phyloP scores from a whole-genome alignment of 2,888 invertebrate species.

The Eurytoma californica region DNA sequence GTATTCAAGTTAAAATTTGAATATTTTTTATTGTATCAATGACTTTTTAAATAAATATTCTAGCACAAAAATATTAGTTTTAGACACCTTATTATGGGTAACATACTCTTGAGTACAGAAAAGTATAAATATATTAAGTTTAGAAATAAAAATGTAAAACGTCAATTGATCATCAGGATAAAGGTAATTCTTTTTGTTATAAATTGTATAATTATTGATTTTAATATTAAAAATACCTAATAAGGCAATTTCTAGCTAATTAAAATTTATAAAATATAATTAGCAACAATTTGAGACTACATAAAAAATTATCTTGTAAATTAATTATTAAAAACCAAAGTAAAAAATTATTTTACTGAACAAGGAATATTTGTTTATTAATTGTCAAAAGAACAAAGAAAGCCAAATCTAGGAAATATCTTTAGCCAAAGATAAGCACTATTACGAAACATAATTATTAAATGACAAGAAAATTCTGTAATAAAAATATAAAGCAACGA shows the following conservation, averaged over 20 bases:
- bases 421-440: constrained; percentile 30
- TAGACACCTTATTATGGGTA: constrained; percentile 1
- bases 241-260: neutral
- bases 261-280: neutral
- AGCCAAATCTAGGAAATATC: constrained; percentile 25
- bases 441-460: neutral
- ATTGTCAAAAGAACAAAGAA: constrained; percentile 8
- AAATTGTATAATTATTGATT: neutral
- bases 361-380: neutral
- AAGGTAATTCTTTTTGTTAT: neutral
- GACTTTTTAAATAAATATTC: constrained; percentile 7
- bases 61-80: constrained; percentile 37
- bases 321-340: neutral
- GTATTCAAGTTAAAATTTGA: constrained; percentile 23
- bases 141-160: neutral
- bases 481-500: constrained; percentile 59
- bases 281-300: too few species aligned
- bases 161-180: constrained; percentile 4
- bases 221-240: neutral
- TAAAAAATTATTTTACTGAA: constrained; percentile 10
- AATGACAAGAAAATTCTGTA: constrained; percentile 1
- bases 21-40: constrained; percentile 34
- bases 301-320: neutral
- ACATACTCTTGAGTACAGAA: neutral
- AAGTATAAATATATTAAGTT: neutral